Conservation (phyloP, 2,797 vertebrate genomes). For the Leuciscus waleckii region DNA sequence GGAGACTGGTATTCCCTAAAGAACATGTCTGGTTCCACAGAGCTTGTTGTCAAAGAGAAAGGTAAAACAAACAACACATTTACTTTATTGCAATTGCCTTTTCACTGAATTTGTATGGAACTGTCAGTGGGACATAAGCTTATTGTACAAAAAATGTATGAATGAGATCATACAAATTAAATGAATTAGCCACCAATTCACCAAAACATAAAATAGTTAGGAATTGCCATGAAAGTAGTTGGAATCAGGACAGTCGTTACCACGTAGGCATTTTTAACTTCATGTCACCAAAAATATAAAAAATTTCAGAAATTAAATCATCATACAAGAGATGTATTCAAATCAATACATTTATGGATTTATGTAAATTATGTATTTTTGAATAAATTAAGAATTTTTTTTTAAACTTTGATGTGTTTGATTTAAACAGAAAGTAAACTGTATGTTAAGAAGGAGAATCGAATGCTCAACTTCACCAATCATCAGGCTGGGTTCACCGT, state of each 20-base stretch:
- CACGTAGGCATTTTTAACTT: background rate
- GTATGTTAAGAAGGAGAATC: slow-evolving; percentile 39
- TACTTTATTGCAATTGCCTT: background rate
- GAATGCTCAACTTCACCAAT: slow-evolving; percentile 13
- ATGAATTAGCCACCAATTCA: background rate
- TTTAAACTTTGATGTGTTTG: slow-evolving; percentile 8
- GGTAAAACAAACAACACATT: slow-evolving; percentile 57
- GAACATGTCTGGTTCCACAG: slow-evolving; percentile 26
- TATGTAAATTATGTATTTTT: background rate
- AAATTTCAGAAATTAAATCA: background rate
- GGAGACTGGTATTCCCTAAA: slow-evolving; percentile 71
- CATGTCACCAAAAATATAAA: background rate
- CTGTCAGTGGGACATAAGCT: too few relatives aligned
- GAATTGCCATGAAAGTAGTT: background rate
- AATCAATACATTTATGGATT: background rate
- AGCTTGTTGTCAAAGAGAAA: slow-evolving; percentile 65
- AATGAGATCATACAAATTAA: too few relatives aligned
- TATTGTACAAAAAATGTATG: too few relatives aligned
- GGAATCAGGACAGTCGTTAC: too few relatives aligned
- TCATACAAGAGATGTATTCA: background rate
- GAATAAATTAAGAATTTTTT: background rate
- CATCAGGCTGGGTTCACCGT: slow-evolving; percentile 35
- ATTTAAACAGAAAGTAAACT: slow-evolving; percentile 55
- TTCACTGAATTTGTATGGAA: background rate
- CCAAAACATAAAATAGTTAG: background rate